Evolutionary conservation across 2,113 vertebrate genomes (phyloP).

Genomic region (Larimichthys polyactis): DNA sequence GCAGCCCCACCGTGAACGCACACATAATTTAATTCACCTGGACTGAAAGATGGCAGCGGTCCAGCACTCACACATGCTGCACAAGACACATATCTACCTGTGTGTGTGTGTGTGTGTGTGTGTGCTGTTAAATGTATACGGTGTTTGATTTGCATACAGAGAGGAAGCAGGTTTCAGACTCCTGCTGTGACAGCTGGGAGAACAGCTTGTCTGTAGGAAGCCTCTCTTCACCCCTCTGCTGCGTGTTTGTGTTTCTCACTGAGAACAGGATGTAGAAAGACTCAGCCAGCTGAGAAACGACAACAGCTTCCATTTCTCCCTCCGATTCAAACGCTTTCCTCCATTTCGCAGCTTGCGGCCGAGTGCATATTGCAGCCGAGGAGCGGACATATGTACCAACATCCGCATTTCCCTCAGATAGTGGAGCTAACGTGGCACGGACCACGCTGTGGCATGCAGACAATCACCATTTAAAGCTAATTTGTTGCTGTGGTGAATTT

Average conservation of each 20-base stretch:
- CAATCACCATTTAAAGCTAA: conserved; percentile 18
- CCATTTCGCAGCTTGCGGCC: background rate
- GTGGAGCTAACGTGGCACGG: background rate
- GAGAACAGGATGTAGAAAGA: conserved; percentile 44
- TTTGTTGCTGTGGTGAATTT: conserved; percentile 23
- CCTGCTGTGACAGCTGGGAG: conserved; percentile 63
- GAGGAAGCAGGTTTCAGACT: conserved; percentile 9
- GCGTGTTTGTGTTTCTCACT: conserved; percentile 29
- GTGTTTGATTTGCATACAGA: conserved; percentile 17
- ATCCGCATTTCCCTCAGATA: conserved; percentile 4
- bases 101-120: conserved; percentile 5
- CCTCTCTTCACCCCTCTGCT: conserved; percentile 27
- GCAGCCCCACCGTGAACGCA: too few species aligned
- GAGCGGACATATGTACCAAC: conserved; percentile 13
- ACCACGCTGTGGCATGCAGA: background rate
- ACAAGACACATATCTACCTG: conserved; percentile 4
- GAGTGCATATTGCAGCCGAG: conserved; percentile 5
- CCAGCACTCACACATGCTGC: conserved; percentile 25
- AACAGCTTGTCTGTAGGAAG: conserved; percentile 65
- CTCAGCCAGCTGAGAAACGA: conserved; percentile 55
- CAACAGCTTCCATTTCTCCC: conserved; percentile 6
- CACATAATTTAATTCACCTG: background rate
- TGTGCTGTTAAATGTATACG: background rate
- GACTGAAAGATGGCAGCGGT: conserved; percentile 17
- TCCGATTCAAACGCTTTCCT: background rate